A percentile compares a stretch with the other conserved stretches of the same genome.
These are phyloP conservation scores for Epinephelus malabaricus DNA, from an alignment of 2,797 vertebrate genomes.

Conservation along the genomic window DNA sequence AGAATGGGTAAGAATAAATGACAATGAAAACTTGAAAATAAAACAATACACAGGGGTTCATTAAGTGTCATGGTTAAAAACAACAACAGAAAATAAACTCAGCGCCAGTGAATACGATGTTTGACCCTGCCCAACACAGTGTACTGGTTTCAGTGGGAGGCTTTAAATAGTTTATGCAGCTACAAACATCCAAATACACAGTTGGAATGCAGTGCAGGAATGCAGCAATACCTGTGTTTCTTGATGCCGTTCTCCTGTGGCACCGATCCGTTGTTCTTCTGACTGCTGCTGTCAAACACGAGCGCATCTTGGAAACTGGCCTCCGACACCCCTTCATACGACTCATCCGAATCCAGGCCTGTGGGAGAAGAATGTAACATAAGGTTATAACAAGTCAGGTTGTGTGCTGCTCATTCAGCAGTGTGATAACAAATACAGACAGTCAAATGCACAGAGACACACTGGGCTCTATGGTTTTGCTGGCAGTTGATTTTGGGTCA, in stretches of 20 bases:
- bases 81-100: no score
- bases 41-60: background rate
- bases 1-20: background rate
- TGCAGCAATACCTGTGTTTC: conserved; percentile 89
- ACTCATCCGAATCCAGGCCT: conserved; percentile 98
- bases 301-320: conserved; percentile 90
- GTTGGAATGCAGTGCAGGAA: conserved; percentile 57
- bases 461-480: background rate
- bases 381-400: background rate
- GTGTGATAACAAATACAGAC: background rate
- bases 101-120: background rate
- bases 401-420: background rate
- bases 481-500: background rate
- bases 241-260: conserved; percentile 94
- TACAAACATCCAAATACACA: background rate
- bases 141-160: background rate
- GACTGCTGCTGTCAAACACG: conserved; percentile 80
- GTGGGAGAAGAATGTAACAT: background rate
- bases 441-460: background rate
- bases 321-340: conserved; percentile 93
- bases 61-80: background rate
- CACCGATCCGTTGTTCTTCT: conserved; percentile 86
- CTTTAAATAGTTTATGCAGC: background rate
- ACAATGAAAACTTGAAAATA: background rate
- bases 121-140: background rate